Evolutionary conservation across 2,888 invertebrate species (phyloP).

Genomic region (Arrhopalites spinosus): DNA sequence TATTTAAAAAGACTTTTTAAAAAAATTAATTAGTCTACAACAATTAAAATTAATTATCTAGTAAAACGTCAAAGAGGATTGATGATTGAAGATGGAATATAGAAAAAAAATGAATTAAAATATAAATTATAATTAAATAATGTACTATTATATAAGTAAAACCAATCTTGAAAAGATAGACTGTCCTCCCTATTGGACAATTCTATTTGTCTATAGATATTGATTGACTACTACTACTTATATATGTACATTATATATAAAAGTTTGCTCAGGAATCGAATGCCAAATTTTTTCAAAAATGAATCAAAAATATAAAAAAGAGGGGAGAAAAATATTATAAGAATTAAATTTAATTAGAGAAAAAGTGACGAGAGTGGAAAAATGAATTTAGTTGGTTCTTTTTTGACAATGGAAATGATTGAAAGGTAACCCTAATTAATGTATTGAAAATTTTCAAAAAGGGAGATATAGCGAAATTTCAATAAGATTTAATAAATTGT

Average conservation of each 20-base stretch:
- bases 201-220: no score
- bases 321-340: neutral
- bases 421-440: neutral
- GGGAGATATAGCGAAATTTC: neutral
- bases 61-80: no score
- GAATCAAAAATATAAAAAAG: conserved; percentile 1
- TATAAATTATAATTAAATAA: neutral
- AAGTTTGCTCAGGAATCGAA: conserved; percentile 27
- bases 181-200: neutral
- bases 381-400: neutral
- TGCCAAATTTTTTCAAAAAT: conserved; percentile 30
- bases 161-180: neutral
- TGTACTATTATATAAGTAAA: neutral
- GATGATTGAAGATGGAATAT: no score
- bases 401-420: neutral
- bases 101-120: neutral
- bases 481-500: no score
- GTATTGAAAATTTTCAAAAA: neutral
- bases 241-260: neutral
- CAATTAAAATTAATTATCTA: no score
- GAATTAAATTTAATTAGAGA: neutral
- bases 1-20: no score
- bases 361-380: neutral
- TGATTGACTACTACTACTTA: conserved; percentile 1
- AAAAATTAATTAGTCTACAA: no score